A percentile compares a stretch with the other conserved stretches of the same genome.
Evolutionary conservation across 2,888 invertebrate genomes (phyloP).

Genomic region (Siphonodentalium dalli): DNA sequence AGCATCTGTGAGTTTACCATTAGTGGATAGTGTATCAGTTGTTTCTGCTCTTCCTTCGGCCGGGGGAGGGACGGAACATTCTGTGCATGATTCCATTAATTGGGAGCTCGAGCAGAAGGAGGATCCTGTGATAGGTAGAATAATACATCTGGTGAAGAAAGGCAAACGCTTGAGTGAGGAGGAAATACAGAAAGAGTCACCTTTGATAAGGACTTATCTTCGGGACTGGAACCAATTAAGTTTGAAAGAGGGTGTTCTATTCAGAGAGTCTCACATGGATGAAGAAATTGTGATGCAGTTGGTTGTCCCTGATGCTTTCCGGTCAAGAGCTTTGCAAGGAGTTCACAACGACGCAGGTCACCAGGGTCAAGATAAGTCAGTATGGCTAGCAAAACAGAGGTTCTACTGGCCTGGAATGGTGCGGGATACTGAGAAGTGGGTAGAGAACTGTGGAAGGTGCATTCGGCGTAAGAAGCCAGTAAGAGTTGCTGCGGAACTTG

Average conservation of each 20-base stretch:
- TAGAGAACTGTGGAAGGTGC: conserved; percentile 8
- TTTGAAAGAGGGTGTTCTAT: conserved; percentile 11
- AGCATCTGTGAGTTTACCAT: no score
- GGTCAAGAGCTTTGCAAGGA: not conserved
- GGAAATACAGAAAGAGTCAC: not conserved
- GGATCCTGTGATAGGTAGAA: no score
- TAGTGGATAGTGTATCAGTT: no score
- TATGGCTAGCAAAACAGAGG: conserved; percentile 9
- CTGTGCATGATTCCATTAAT: no score
- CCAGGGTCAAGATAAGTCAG: conserved; percentile 14
- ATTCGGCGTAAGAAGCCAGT: not conserved
- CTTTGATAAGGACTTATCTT: not conserved
- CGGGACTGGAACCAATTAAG: not conserved
- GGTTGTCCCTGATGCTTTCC: conserved; percentile 5
- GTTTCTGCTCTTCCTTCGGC: no score
- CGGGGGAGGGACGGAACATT: no score
- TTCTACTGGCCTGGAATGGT: conserved; percentile 12
- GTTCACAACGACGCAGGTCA: conserved; percentile 22
- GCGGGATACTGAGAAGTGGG: not conserved
- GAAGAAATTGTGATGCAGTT: conserved; percentile 1
- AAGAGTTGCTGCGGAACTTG: not conserved
- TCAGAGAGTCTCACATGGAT: not conserved
- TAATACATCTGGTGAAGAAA: no score
- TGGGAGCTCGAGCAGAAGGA: no score
- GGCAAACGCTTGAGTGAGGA: no score